Percentiles rank a stretch among this genome's conserved stretches.
phyloP scores from a whole-genome alignment of 2,797 vertebrate genomes.

The Paguma larvata region DNA sequence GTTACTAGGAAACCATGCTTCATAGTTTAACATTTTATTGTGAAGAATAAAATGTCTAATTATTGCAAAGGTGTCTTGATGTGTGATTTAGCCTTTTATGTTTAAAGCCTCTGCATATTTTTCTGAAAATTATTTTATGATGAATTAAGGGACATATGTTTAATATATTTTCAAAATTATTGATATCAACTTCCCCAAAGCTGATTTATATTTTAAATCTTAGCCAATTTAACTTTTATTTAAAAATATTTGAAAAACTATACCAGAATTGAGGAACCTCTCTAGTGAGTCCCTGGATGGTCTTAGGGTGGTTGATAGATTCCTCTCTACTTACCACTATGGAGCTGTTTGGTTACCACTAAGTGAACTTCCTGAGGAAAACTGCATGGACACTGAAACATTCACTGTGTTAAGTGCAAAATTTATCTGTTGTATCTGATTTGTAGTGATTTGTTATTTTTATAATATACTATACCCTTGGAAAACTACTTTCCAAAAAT shows the following conservation, averaged over 20 bases:
- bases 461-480: background rate
- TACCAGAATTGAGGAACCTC: conserved; percentile 35
- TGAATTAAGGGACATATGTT: conserved; percentile 51
- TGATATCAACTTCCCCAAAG: conserved; percentile 8
- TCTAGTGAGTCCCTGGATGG: background rate
- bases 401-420: conserved; percentile 22
- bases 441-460: conserved; percentile 36
- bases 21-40: conserved; percentile 38
- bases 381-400: background rate
- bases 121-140: conserved; percentile 54
- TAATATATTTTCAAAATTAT: conserved; percentile 65
- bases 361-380: conserved; percentile 42
- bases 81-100: conserved; percentile 52
- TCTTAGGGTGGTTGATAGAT: conserved; percentile 1
- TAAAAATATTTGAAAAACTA: conserved; percentile 37
- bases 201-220: conserved; percentile 58
- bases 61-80: conserved; percentile 50
- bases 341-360: conserved; percentile 1
- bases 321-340: background rate
- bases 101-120: conserved; percentile 24
- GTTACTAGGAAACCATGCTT: conserved; percentile 84
- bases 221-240: conserved; percentile 44
- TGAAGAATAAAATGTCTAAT: conserved; percentile 66
- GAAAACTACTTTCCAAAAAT: background rate
- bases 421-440: conserved; percentile 42